Evolutionary conservation across 2,888 invertebrate genomes (phyloP), one percentile per base, ranked within the genome.

Genomic region (Cosmorhoe ocellata): DNA sequence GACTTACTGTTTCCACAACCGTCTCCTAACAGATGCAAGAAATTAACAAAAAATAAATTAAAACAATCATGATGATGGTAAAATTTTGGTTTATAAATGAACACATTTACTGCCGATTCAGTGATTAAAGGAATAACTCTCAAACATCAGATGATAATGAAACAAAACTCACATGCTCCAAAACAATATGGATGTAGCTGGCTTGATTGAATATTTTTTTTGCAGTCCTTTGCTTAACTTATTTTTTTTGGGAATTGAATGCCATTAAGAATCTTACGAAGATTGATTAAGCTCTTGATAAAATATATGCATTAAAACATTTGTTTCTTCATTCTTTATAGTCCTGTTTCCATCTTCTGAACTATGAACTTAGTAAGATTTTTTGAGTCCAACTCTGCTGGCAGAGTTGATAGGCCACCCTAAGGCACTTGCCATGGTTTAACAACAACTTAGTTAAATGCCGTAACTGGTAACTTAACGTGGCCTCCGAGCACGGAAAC

Each of bases 21-120:
- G 86, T 90, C 90, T 89, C 88, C 90, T 90, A 90, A 86, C 87
- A 84, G 90, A 89, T 88, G 90, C 90, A 84, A 87, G 86, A 85
- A 85, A 78, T 79, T 83, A 87, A 88, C 81, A 85, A 80, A 88
- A 86, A 84, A 79, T 73, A 69, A 84, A 84, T 83, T 79, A 80
- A 83, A 83, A 82, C 80, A 81, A 81, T 76, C 65, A 79, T 83
- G 84, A 66, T 59, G 79, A 79, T 86, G 85, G 67, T 53, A 74
- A 75, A 79, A 79, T 82, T n/a, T 53, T 69, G 59, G 59, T 67
- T 53, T 60, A 12, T 52, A 71, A 69, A 69, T 58, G 62, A 74
- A 70, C 61, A 66, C 54, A 62, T 38, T 63, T 45, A 61, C 67
- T 65, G 75, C 81, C 84, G 74, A 85, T 81, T 58, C 59, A 51